Conservation (phyloP, 1,140 invertebrate species). For the Euura lappo region DNA sequence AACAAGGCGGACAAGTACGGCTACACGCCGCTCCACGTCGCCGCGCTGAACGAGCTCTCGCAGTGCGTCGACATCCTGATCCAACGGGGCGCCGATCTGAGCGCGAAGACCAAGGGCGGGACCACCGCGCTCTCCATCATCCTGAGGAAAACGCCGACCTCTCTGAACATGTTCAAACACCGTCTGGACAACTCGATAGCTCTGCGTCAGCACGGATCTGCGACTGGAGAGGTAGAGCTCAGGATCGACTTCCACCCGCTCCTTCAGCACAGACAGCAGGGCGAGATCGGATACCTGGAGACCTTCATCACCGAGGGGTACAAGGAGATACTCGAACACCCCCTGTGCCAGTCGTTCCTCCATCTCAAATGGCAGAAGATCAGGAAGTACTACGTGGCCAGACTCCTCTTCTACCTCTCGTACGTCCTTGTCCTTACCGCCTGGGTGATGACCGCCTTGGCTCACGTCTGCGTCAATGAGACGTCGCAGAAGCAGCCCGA, state of each 20-base stretch:
- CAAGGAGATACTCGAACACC: constrained; percentile 82
- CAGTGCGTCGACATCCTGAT: constrained; percentile 83
- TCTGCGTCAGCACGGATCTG: constrained; percentile 77
- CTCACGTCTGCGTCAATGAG: constrained; percentile 81
- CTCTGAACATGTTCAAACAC: constrained; percentile 76
- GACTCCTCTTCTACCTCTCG: constrained; percentile 79
- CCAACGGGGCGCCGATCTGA: constrained; percentile 83
- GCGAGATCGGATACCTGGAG: constrained; percentile 81
- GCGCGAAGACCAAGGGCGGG: constrained; percentile 81
- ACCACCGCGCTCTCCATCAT: constrained; percentile 83
- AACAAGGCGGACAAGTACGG: constrained; percentile 88
- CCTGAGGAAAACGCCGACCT: constrained; percentile 81
- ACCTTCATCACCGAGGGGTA: constrained; percentile 85
- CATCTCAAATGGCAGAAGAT: constrained; percentile 90
- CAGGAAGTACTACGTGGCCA: constrained; percentile 82
- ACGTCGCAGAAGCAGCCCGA: constrained; percentile 56
- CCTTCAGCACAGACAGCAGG: constrained; percentile 77
- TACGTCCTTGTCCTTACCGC: constrained; percentile 80
- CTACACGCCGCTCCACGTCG: constrained; percentile 87
- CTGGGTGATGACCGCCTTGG: constrained; percentile 77
- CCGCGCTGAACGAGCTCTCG: constrained; percentile 83
- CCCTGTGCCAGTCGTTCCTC: constrained; percentile 81
- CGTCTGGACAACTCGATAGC: constrained; percentile 80
- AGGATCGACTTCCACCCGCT: constrained; percentile 81
- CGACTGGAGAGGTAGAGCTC: constrained; percentile 80